These are phyloP conservation scores for Perca schrenkii DNA, from an alignment of 2,113 vertebrate genomes.

Conservation along the genomic window DNA sequence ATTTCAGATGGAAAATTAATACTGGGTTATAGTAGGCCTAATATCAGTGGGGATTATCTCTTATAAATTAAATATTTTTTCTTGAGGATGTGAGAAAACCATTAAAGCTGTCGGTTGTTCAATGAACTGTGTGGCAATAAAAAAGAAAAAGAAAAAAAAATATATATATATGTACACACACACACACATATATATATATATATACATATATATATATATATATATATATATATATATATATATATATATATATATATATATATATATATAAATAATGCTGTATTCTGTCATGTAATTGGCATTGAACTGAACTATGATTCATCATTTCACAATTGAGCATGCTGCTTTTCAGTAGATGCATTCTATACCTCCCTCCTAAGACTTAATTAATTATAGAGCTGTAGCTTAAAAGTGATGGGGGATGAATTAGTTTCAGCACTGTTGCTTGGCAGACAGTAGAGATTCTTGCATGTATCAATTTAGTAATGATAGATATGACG, in stretches of 20 bases:
- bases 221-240: no score
- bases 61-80: constrained; percentile 22
- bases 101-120: not conserved
- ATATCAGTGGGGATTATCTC: constrained; percentile 1
- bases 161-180: not conserved
- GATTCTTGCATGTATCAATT: constrained; percentile 13
- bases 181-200: no score
- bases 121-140: not conserved
- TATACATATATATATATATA: no score
- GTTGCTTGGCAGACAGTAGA: constrained; percentile 18
- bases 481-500: constrained; percentile 11
- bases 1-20: not conserved
- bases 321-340: constrained; percentile 9
- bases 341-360: constrained; percentile 7
- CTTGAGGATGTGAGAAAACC: constrained; percentile 9
- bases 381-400: constrained; percentile 41
- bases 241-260: no score
- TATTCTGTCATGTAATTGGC: constrained; percentile 16
- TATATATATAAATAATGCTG: not conserved
- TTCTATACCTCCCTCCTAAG: constrained; percentile 12
- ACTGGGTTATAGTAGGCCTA: not conserved
- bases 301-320: constrained; percentile 21
- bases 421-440: constrained; percentile 37
- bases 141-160: not conserved
- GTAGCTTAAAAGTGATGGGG: constrained; percentile 27